Evolutionary conservation across 1,140 invertebrate species (phyloP), one percentile per base, ranked within the genome.

Genomic region (Tribolium castaneum): DNA sequence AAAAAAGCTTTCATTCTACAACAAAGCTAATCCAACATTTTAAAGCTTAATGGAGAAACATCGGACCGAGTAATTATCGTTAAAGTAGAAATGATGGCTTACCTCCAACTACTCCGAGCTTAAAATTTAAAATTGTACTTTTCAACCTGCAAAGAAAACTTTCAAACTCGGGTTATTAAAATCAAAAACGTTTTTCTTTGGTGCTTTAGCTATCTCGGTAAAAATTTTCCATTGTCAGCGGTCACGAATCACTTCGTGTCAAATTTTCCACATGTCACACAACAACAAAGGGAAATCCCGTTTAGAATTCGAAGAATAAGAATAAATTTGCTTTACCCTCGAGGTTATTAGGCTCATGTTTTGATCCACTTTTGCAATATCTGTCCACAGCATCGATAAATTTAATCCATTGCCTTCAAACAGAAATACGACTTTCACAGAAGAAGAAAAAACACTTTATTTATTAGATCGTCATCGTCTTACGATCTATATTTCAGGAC

Each of bases 401-500:
- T 30, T 30, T 30, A 30, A 30, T 30, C 6, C 25, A 30, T 30
- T 6, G 25, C 25, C n/a, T 45, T 45, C 7, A 45, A 10, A 45
- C 9, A 14, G 12, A 52, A 14, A 19, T 14, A 52, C 13, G 14
- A 52, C 13, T 14, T 52, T 14, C 13, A 45, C 39, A 9, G 0
- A 2, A 45, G 39, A 45, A 45, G n/a, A 12, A 66, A 66, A 66
- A 66, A 66, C 56, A 66, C 25, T 66, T 66, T 66, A 66, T 66
- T 66, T 66, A 66, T 66, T 66, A 39, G 30, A 35, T 66, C 59
- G 13, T 66, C 59, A 66, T 34, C 14, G 30, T 66, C 34, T 66
- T 66, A 66, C 59, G 59, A 66, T 66, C 59, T 14, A 66, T 66
- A 66, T 66, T 66, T 66, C 59, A 66, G 30, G 59, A 39, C 59